These are phyloP conservation scores for Spilarctia lutea DNA, from an alignment of 2,888 invertebrate genomes.

Conservation along the genomic window DNA sequence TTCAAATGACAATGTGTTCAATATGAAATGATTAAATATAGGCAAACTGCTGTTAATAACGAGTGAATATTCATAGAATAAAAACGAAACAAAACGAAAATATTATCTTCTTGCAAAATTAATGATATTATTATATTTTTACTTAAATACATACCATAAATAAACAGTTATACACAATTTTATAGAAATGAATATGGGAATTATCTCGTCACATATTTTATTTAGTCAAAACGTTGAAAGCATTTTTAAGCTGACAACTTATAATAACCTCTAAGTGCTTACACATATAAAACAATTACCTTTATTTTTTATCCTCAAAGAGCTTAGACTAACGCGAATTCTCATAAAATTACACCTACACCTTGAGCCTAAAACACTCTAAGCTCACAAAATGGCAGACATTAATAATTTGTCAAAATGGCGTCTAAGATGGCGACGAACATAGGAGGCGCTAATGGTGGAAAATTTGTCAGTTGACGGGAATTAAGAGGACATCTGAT, in stretches of 20 bases:
- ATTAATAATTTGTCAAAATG: slow-evolving; percentile 54
- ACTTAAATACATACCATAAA: too few relatives aligned
- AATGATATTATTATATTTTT: too few relatives aligned
- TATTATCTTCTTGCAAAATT: too few relatives aligned
- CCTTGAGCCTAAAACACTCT: slow-evolving; percentile 35
- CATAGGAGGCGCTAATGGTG: slow-evolving; percentile 42
- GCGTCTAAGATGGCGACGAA: slow-evolving; percentile 41
- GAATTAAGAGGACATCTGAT: slow-evolving; percentile 32
- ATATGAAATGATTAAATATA: too few relatives aligned
- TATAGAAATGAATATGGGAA: too few relatives aligned
- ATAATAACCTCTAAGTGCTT: neutral
- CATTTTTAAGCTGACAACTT: neutral
- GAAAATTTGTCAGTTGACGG: slow-evolving; percentile 44
- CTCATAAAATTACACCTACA: slow-evolving; percentile 31
- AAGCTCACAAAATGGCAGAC: slow-evolving; percentile 48
- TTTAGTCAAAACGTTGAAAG: too few relatives aligned
- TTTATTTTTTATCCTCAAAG: neutral
- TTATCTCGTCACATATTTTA: too few relatives aligned
- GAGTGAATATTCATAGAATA: too few relatives aligned
- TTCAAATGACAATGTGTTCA: too few relatives aligned
- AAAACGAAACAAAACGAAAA: too few relatives aligned
- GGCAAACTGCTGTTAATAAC: too few relatives aligned
- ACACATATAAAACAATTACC: neutral
- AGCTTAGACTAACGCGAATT: neutral
- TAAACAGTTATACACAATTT: too few relatives aligned